These are phyloP conservation scores for Morpho helenor DNA, from an alignment of 2,888 invertebrate species.

Conservation along the genomic window DNA sequence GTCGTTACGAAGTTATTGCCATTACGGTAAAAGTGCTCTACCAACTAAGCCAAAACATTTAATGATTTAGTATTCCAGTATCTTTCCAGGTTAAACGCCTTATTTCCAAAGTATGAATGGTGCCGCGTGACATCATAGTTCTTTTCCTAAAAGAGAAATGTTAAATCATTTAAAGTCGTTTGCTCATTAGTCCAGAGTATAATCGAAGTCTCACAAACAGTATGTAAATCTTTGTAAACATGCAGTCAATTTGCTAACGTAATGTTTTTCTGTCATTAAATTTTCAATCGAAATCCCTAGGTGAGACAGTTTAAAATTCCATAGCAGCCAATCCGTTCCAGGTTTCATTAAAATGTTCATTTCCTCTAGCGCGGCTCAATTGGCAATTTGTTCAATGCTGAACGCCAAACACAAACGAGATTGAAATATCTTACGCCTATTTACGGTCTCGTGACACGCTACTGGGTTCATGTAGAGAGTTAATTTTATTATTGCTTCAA, in stretches of 20 bases:
- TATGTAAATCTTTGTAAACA: conserved; percentile 5
- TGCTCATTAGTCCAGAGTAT: no score
- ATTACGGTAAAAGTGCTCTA: no score
- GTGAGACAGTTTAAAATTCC: conserved; percentile 1
- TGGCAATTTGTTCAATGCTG: conserved; percentile 22
- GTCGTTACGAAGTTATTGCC: no score
- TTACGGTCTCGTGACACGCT: not conserved
- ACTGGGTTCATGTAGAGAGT: no score
- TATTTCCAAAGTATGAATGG: no score
- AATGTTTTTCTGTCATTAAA: not conserved
- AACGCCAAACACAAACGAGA: conserved; percentile 13
- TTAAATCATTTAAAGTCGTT: no score
- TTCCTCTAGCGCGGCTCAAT: conserved; percentile 21
- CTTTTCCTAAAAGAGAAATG: no score
- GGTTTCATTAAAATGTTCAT: conserved; percentile 25
- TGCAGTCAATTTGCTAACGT: conserved; percentile 6
- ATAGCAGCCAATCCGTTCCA: not conserved
- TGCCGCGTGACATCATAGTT: no score
- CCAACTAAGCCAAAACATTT: no score
- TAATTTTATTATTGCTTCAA: no score
- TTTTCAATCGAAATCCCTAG: not conserved
- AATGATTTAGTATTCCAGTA: no score
- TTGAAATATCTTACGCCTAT: conserved; percentile 21
- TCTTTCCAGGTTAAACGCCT: no score
- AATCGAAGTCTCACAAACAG: conserved; percentile 1